phyloP scores from a whole-genome alignment of 2,113 vertebrate genomes.

The Callaeas wilsoni region DNA sequence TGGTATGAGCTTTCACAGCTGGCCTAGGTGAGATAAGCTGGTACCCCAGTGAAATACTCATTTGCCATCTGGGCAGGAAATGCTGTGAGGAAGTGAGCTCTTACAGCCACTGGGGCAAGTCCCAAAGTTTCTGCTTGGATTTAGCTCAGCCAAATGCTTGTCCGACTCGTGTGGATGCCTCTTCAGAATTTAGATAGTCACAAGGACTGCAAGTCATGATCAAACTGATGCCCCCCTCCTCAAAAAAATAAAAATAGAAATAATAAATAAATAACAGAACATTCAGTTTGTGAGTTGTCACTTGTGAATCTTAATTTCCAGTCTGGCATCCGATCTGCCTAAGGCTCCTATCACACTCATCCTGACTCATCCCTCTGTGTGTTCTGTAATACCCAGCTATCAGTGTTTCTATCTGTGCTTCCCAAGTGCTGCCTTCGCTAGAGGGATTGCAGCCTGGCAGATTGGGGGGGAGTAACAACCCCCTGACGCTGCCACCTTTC shows the following conservation, averaged over 20 bases:
- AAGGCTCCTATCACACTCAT: neutral
- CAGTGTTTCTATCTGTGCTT: fast-evolving
- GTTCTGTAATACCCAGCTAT: neutral
- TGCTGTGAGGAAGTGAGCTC: neutral
- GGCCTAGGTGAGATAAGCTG: neutral
- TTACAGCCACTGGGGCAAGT: neutral
- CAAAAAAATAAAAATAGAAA: neutral
- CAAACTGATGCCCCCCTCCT: neutral
- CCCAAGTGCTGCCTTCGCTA: neutral
- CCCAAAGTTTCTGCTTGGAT: neutral
- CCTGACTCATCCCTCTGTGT: neutral
- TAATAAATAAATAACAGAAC: neutral
- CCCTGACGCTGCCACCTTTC: neutral
- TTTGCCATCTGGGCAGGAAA: neutral
- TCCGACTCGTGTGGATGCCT: neutral
- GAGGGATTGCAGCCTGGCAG: neutral
- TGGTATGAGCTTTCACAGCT: neutral
- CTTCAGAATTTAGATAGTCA: neutral
- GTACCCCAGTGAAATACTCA: neutral
- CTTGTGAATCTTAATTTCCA: neutral
- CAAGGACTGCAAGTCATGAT: neutral
- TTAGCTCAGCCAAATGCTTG: neutral
- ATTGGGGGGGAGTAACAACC: neutral
- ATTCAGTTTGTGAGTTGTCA: neutral
- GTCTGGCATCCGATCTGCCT: neutral